Conservation (phyloP, 2,113 vertebrate genomes). For the Calyptommatus sinebrachiatus region DNA sequence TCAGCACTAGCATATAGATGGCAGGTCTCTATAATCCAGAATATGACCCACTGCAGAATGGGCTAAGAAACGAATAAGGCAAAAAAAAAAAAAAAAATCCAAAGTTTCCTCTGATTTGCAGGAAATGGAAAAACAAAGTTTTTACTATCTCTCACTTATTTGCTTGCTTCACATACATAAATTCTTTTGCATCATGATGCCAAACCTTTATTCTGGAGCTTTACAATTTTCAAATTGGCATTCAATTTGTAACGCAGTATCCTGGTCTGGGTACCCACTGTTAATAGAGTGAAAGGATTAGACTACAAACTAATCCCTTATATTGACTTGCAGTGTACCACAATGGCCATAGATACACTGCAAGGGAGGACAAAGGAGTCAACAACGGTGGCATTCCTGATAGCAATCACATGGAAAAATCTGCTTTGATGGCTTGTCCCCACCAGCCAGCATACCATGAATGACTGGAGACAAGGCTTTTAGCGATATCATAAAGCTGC, state of each 20-base stretch:
- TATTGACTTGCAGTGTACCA: too few species aligned
- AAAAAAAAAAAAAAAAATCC: too few species aligned
- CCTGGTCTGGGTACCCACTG: not conserved
- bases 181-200: not conserved
- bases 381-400: too few species aligned
- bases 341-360: too few species aligned
- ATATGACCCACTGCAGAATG: too few species aligned
- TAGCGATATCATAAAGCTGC: not conserved
- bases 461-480: not conserved
- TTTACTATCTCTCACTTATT: not conserved
- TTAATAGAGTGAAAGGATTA: not conserved
- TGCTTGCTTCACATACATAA: not conserved
- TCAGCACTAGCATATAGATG: too few species aligned
- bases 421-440: too few species aligned
- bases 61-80: too few species aligned
- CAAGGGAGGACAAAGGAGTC: too few species aligned
- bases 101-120: not conserved
- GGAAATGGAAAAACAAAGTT: slow-evolving; percentile 27
- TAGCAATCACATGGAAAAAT: too few species aligned
- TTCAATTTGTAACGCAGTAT: not conserved
- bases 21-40: too few species aligned
- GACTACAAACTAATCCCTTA: too few species aligned
- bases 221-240: not conserved
- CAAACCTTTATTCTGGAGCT: slow-evolving; percentile 1
- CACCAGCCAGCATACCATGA: not conserved